These are phyloP conservation scores for Gari tellinella DNA, from an alignment of 2,888 invertebrate genomes.

Conservation along the genomic window DNA sequence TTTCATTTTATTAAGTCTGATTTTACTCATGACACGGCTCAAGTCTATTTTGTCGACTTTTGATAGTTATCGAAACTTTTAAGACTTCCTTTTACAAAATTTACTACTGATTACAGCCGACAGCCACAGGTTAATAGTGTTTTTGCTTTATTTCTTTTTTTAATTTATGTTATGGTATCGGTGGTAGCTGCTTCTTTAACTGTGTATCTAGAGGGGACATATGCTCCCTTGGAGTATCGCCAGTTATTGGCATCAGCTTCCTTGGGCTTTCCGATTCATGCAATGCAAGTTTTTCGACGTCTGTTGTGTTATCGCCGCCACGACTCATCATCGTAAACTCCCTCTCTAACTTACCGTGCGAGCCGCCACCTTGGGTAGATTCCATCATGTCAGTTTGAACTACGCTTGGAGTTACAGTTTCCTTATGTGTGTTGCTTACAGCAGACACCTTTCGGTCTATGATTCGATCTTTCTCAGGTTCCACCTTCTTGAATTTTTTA, in stretches of 20 bases:
- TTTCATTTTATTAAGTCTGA: too few species aligned
- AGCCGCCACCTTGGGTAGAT: constrained; percentile 30
- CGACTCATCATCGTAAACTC: constrained; percentile 45
- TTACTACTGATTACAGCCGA: too few species aligned
- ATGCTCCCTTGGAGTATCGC: constrained; percentile 45
- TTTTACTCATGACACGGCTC: too few species aligned
- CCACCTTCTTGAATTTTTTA: constrained; percentile 61
- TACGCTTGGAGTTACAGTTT: constrained; percentile 53
- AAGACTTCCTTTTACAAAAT: too few species aligned
- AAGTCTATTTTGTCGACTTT: too few species aligned
- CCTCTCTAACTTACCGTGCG: constrained; percentile 56
- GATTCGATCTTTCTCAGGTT: constrained; percentile 22
- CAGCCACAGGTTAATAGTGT: too few species aligned
- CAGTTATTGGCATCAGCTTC: constrained; percentile 46
- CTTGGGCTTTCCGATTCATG: constrained; percentile 11
- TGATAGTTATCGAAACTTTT: too few species aligned
- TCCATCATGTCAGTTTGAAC: constrained; percentile 38
- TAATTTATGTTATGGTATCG: constrained; percentile 21
- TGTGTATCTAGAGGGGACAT: constrained; percentile 56
- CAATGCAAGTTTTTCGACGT: neutral
- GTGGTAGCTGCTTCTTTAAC: constrained; percentile 44
- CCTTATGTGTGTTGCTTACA: constrained; percentile 4
- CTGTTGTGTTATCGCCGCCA: constrained; percentile 12
- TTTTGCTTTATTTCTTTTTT: constrained; percentile 3
- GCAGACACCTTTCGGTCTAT: constrained; percentile 28